Conservation (phyloP, 2,888 invertebrate genomes). For the Dynastes grantii region DNA sequence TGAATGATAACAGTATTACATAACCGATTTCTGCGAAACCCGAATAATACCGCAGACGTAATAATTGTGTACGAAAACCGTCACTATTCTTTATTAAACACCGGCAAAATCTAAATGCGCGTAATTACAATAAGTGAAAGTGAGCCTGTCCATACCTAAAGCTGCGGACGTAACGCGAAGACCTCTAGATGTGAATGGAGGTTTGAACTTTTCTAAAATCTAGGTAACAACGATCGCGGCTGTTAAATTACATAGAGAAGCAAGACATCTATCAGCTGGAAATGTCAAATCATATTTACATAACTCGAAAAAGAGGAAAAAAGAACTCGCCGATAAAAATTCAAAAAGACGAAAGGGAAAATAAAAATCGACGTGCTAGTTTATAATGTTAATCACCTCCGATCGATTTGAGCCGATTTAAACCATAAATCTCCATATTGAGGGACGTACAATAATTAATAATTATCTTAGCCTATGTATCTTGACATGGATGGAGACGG, state of each 20-base stretch:
- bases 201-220: constrained; percentile 34
- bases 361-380: neutral
- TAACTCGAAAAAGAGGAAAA: neutral
- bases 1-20: neutral
- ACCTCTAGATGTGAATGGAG: constrained; percentile 25
- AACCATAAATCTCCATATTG: neutral
- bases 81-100: neutral
- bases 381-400: neutral
- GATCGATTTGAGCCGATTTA: neutral
- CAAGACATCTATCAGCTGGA: neutral
- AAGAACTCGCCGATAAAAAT: neutral
- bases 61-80: neutral
- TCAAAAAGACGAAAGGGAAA: neutral
- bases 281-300: constrained; percentile 26
- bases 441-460: neutral
- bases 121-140: constrained; percentile 36
- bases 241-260: constrained; percentile 18
- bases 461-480: neutral
- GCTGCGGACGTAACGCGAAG: neutral
- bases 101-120: constrained; percentile 1
- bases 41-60: neutral
- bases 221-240: constrained; percentile 19
- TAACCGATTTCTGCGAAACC: neutral
- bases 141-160: neutral
- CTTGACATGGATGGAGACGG: neutral